These are phyloP conservation scores for Rhynchotus rufescens DNA, from an alignment of 2,797 vertebrate species.

Conservation along the genomic window DNA sequence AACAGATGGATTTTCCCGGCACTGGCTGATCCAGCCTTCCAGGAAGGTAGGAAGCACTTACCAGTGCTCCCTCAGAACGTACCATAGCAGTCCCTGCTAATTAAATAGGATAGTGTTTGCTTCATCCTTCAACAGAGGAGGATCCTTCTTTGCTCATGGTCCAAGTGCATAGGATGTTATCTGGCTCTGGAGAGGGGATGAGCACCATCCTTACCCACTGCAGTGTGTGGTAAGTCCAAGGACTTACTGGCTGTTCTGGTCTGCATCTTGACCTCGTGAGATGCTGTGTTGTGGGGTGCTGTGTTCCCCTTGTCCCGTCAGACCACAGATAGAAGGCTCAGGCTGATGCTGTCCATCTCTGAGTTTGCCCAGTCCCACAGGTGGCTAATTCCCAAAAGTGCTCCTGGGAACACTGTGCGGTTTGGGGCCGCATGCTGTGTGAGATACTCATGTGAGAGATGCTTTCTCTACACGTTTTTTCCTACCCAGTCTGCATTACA, in stretches of 20 bases:
- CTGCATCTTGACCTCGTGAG: not conserved
- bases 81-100: not conserved
- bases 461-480: not conserved
- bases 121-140: not conserved
- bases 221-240: accelerated
- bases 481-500: not conserved
- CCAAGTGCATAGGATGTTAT: not conserved
- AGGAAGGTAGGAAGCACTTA: not conserved
- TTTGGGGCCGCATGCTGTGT: accelerated
- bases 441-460: not conserved
- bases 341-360: not conserved
- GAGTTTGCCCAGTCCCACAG: not conserved
- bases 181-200: not conserved
- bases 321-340: not conserved
- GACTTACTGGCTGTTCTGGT: not conserved
- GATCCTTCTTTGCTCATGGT: not conserved
- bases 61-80: not conserved
- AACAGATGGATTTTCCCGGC: not conserved
- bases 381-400: not conserved
- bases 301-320: not conserved
- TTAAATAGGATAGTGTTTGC: not conserved
- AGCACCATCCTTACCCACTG: not conserved
- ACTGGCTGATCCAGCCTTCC: not conserved
- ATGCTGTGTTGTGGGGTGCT: not conserved
- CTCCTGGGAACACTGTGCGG: not conserved